Evolutionary conservation across 2,797 vertebrate genomes (phyloP), one percentile per base, ranked within the genome.

Genomic region (Chanos chanos): DNA sequence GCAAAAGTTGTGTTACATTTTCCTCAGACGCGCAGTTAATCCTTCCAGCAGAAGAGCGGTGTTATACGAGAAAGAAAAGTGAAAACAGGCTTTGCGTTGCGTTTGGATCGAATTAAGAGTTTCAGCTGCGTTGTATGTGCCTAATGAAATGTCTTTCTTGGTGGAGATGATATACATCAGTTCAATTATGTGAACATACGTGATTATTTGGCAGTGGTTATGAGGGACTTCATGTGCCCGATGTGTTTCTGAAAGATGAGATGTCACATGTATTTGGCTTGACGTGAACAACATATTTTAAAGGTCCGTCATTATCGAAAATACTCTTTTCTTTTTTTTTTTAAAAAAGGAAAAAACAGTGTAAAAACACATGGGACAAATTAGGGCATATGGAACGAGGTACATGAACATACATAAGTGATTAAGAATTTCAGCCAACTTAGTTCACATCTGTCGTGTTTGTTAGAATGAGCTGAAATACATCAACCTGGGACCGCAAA

Each of bases 61-160:
- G 41, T 9, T 24, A 27, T 39, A 54, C 31, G 50, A 53, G 7
- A 22, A 27, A 51, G 28, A 70, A 70, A 55, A 64, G 39, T 16
- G 36, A 24, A 43, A 30, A 40, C 19, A 47, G 43, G 44, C 18
- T 52, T 62, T 22, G 71, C 45, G 64, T n/a, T 41, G 50, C 28
- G 13, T 67, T 68, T 74, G 71, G 66, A 74, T 78, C 77, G 50
- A 83, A 77, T 82, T 78, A 75, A 52, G 72, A 68, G 34, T 66
- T 61, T 53, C 37, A 62, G 66, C 47, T 28, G 49, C 39, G 52
- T 48, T 51, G 64, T 41, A 63, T 66, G 37, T 73, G 61, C 70
- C 77, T 68, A 59, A 47, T 65, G 66, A 39, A 45, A 61, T 68
- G 55, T 66, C 39, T 51, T 66, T 64, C 12, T n/a, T 48, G 66